phyloP scores from a whole-genome alignment of 2,888 invertebrate genomes.

The Uloborus plumipes region DNA sequence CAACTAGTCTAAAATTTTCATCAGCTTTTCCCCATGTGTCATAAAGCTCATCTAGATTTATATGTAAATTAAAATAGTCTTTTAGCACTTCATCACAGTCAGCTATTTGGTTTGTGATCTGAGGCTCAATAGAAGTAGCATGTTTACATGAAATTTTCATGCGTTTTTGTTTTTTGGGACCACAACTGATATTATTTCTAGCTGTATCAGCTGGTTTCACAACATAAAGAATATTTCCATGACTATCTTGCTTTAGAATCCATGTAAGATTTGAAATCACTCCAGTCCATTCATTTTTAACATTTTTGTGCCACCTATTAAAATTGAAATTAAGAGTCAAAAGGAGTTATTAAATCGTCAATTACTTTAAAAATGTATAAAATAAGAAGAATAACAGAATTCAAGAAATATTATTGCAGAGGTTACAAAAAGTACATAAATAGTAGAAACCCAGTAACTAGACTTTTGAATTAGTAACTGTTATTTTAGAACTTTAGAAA shows the following conservation, averaged over 20 bases:
- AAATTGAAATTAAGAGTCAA: not conserved
- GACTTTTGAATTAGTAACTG: too few relatives aligned
- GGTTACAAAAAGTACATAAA: not conserved
- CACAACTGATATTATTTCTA: too few relatives aligned
- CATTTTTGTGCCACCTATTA: constrained; percentile 76
- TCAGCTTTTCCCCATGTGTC: constrained; percentile 82
- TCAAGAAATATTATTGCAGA: not conserved
- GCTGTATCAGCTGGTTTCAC: not conserved
- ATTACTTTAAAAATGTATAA: not conserved
- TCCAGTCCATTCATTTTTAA: constrained; percentile 44
- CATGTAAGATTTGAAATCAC: constrained; percentile 39
- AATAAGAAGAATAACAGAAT: not conserved
- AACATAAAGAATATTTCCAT: constrained; percentile 47
- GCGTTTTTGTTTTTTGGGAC: not conserved
- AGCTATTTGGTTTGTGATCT: not conserved
- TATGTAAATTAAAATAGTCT: constrained; percentile 83
- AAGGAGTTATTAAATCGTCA: not conserved
- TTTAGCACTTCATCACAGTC: constrained; percentile 74
- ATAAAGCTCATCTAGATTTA: constrained; percentile 81
- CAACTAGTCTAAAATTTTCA: constrained; percentile 80
- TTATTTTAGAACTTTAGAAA: too few relatives aligned
- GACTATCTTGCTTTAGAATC: constrained; percentile 54
- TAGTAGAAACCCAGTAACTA: too few relatives aligned
- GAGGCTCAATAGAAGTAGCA: too few relatives aligned
- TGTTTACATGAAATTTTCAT: not conserved